Percentiles rank a stretch among this genome's conserved stretches.
Conservation (phyloP, 1,140 invertebrate species). For the Branchinecta lindahli region DNA sequence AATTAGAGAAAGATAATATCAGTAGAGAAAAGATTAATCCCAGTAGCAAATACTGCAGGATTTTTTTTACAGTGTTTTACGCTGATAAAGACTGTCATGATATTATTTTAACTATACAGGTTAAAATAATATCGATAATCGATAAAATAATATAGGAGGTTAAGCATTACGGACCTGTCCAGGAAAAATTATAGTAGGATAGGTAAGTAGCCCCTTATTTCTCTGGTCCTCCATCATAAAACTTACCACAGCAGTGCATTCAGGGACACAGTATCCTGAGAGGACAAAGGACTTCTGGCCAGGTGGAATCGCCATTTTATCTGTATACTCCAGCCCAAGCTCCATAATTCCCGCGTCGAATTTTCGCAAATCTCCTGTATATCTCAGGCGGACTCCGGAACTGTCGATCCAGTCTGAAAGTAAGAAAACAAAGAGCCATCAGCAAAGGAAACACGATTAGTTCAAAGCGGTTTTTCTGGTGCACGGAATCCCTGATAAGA, state of each 20-base stretch:
- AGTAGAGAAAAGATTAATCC: too few relatives aligned
- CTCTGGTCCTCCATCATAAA: neutral
- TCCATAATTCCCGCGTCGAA: conserved; percentile 93
- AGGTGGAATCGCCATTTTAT: conserved; percentile 96
- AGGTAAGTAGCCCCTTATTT: too few relatives aligned
- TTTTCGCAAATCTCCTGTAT: conserved; percentile 43
- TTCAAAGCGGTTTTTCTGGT: neutral
- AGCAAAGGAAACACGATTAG: neutral
- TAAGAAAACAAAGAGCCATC: conserved; percentile 11
- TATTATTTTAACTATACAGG: too few relatives aligned
- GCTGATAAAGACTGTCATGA: too few relatives aligned
- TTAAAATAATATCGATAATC: too few relatives aligned
- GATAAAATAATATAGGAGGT: too few relatives aligned
- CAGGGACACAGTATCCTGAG: conserved; percentile 75
- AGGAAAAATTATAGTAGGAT: too few relatives aligned
- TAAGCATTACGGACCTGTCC: too few relatives aligned
- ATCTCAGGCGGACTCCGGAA: conserved; percentile 67
- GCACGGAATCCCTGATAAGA: neutral
- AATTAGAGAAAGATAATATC: too few relatives aligned
- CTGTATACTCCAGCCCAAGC: conserved; percentile 85
- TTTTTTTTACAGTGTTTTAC: too few relatives aligned
- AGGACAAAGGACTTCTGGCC: conserved; percentile 52
- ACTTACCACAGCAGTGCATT: conserved; percentile 73
- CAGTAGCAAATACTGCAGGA: too few relatives aligned
- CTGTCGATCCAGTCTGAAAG: conserved; percentile 59